These are phyloP conservation scores for Orbicella faveolata DNA, from an alignment of 64 coral and sea anemone genomes.

Conservation along the genomic window DNA sequence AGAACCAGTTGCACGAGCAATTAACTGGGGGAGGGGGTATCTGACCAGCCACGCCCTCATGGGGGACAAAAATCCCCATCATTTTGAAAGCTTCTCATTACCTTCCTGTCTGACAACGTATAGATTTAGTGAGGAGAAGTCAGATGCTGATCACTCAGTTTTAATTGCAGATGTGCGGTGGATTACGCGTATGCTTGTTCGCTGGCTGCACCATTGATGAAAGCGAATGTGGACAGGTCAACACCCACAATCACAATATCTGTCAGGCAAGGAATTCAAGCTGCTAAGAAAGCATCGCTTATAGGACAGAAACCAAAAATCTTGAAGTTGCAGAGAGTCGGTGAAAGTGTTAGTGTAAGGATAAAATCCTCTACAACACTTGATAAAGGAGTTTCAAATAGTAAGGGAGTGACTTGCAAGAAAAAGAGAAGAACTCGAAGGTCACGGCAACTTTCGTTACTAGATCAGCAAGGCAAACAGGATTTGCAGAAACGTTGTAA, in stretches of 20 bases:
- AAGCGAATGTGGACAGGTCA: not conserved
- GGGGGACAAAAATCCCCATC: too few relatives aligned
- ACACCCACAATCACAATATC: not conserved
- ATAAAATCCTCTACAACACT: not conserved
- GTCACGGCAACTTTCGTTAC: conserved; percentile 1
- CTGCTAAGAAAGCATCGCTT: not conserved
- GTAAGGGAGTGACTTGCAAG: not conserved
- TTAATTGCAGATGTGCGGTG: conserved; percentile 23
- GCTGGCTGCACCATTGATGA: not conserved
- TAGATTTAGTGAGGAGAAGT: not conserved
- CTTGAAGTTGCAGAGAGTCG: not conserved
- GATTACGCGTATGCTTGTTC: conserved; percentile 50
- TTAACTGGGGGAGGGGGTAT: too few relatives aligned
- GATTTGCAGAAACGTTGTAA: conserved; percentile 4
- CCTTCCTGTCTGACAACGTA: not conserved
- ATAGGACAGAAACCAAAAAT: not conserved
- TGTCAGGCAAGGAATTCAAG: conserved; percentile 13
- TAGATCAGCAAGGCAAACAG: conserved; percentile 2
- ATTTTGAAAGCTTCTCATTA: not conserved
- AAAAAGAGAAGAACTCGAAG: not conserved
- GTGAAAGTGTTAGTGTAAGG: not conserved
- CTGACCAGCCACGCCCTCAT: too few relatives aligned
- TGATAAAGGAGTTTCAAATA: not conserved
- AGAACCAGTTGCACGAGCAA: too few relatives aligned
- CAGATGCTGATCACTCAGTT: not conserved